These are phyloP conservation scores for Schizotus pectinicornis DNA, from an alignment of 2,888 invertebrate species.

Conservation along the genomic window DNA sequence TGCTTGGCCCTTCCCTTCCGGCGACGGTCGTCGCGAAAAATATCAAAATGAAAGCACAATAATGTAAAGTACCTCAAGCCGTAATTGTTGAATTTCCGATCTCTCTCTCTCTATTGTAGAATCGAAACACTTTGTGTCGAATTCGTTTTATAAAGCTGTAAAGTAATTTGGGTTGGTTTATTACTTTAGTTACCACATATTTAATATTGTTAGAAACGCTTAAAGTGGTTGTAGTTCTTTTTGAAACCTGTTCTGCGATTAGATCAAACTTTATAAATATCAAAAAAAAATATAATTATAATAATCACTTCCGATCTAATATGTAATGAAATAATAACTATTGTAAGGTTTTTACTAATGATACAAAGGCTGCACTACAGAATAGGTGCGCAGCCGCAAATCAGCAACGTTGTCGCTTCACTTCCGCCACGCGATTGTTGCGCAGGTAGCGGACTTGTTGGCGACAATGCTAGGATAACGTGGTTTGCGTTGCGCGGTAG, in stretches of 20 bases:
- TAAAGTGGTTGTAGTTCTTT: constrained; percentile 30
- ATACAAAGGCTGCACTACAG: constrained; percentile 57
- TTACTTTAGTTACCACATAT: constrained; percentile 53
- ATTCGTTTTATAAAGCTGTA: constrained; percentile 21
- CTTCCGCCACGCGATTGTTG: constrained; percentile 1
- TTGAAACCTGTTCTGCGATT: constrained; percentile 27
- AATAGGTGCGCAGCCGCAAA: constrained; percentile 37
- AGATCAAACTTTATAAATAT: constrained; percentile 33
- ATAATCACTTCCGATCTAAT: constrained; percentile 45
- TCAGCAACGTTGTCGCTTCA: background rate
- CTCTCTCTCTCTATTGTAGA: constrained; percentile 20
- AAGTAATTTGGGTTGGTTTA: constrained; percentile 48
- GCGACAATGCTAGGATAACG: constrained; percentile 1
- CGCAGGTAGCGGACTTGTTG: constrained; percentile 1
- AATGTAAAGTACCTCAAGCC: constrained; percentile 35
- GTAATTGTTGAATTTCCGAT: constrained; percentile 14
- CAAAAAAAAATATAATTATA: constrained; percentile 24
- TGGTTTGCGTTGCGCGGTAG: constrained; percentile 30
- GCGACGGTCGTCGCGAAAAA: constrained; percentile 17
- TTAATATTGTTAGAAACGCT: constrained; percentile 25
- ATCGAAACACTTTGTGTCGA: constrained; percentile 25
- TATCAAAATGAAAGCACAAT: constrained; percentile 38
- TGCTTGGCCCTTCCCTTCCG: too few relatives aligned
- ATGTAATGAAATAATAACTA: constrained; percentile 45
- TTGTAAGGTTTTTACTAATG: constrained; percentile 52